phyloP scores from a whole-genome alignment of 2,113 vertebrate species.

The mouse (Mus musculus) region GRCm39 chr13:68754501-68755000 shows the following conservation, averaged over 20 bases:
- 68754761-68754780: neutral
- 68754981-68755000: neutral
- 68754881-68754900: neutral
- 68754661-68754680: fast-evolving
- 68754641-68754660: neutral
- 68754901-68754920: neutral
- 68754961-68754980: neutral
- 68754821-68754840: neutral
- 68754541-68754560: too few relatives aligned
- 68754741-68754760: too few relatives aligned
- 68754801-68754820: fast-evolving
- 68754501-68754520: too few relatives aligned
- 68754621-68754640: neutral
- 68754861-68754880: neutral
- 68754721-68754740: too few relatives aligned
- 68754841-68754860: neutral
- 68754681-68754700: fast-evolving
- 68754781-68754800: neutral
- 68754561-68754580: neutral
- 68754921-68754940: neutral
- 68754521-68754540: neutral
- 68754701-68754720: fast-evolving
- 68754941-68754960: neutral
- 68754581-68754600: neutral
- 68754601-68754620: neutral